Evolutionary conservation across 2,888 invertebrate genomes (phyloP).

Genomic region (Toxonevra muliebris): DNA sequence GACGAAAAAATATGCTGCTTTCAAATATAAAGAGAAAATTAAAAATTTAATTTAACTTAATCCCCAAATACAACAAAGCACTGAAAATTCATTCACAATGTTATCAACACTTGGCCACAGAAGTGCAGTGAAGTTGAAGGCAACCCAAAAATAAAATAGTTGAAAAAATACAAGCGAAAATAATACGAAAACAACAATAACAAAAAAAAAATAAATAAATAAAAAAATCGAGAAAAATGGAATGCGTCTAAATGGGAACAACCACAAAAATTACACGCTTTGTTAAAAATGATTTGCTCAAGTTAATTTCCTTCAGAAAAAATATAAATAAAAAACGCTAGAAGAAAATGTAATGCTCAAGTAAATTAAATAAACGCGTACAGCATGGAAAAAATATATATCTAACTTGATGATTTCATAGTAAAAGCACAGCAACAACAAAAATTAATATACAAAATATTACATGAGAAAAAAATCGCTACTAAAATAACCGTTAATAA

Average conservation of each 20-base stretch:
- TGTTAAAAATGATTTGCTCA: slow-evolving; percentile 1
- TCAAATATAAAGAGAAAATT: too few relatives aligned
- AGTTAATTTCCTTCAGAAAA: slow-evolving; percentile 9
- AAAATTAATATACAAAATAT: background rate
- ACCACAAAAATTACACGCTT: slow-evolving; percentile 20
- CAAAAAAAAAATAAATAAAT: background rate
- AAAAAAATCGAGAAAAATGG: background rate
- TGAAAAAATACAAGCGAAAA: background rate
- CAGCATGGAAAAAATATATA: background rate
- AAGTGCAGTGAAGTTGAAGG: slow-evolving; percentile 15
- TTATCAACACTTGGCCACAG: slow-evolving; percentile 27
- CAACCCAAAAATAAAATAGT: slow-evolving; percentile 4
- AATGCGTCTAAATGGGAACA: background rate
- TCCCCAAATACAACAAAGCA: too few relatives aligned
- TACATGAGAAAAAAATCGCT: background rate
- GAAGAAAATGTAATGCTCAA: background rate
- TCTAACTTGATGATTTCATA: too few relatives aligned
- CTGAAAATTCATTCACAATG: slow-evolving; percentile 1
- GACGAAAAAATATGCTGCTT: too few relatives aligned
- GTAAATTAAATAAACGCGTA: background rate
- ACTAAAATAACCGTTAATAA: slow-evolving; percentile 26
- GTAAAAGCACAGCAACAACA: background rate
- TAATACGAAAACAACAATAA: slow-evolving; percentile 12
- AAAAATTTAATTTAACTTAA: too few relatives aligned
- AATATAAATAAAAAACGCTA: background rate